A percentile compares a stretch with the other conserved stretches of the same genome.
Evolutionary conservation across 2,113 vertebrate genomes (phyloP).

Genomic region (Micronycteris hirsuta): DNA sequence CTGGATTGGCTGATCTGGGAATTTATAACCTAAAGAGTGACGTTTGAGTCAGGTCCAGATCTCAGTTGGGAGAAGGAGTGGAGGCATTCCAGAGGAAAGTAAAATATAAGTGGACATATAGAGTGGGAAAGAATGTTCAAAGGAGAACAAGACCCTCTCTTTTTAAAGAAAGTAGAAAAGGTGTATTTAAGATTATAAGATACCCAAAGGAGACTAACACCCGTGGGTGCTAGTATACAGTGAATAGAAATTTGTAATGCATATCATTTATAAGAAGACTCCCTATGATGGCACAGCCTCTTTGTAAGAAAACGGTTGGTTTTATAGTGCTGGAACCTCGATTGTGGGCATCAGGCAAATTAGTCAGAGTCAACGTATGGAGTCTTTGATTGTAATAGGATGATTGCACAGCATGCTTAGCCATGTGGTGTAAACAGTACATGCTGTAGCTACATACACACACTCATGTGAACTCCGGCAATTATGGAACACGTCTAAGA

Average conservation of each 20-base stretch:
- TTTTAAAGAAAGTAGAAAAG: not conserved
- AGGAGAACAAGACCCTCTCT: not conserved
- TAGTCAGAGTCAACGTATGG: not conserved
- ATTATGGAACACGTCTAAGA: not conserved
- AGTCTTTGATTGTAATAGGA: not conserved
- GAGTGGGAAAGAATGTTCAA: not conserved
- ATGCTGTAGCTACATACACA: not conserved
- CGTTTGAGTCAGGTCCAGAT: not conserved
- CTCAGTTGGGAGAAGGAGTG: not conserved
- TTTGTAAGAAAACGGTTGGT: not conserved
- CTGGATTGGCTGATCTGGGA: not conserved
- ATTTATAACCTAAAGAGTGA: not conserved
- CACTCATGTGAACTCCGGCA: not conserved
- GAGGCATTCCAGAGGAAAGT: not conserved
- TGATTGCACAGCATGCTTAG: not conserved
- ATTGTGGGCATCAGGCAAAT: not conserved
- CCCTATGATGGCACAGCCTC: not conserved
- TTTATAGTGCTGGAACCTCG: not conserved
- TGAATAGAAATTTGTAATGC: not conserved
- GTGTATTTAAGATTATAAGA: not conserved
- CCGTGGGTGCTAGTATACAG: not conserved
- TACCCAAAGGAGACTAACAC: not conserved
- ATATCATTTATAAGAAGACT: not conserved
- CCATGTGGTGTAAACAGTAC: not conserved
- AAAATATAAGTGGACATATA: not conserved